These are phyloP conservation scores for Acrobeloides nanus DNA, from an alignment of 2,888 invertebrate genomes.

Conservation along the genomic window DNA sequence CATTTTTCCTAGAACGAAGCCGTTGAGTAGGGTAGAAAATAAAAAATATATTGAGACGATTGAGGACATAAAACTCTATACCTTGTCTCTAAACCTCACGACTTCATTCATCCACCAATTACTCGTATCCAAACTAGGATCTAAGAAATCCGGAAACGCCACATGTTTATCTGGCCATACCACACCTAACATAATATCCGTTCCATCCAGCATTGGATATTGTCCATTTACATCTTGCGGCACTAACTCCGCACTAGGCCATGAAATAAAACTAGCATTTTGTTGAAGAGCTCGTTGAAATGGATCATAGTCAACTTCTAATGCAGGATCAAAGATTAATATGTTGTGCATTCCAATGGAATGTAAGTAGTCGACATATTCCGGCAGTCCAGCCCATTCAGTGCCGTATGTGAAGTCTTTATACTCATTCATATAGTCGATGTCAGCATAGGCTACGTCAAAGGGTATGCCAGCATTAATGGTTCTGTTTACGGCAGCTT, in stretches of 20 bases:
- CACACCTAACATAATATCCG: slow-evolving; percentile 36
- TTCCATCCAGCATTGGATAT: slow-evolving; percentile 43
- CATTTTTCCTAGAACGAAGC: too few relatives aligned
- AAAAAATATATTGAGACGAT: too few relatives aligned
- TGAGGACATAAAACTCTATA: too few relatives aligned
- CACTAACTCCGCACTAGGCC: slow-evolving; percentile 37
- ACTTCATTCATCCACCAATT: slow-evolving; percentile 49
- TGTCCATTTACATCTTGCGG: slow-evolving; percentile 30
- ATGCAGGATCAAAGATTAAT: slow-evolving; percentile 48
- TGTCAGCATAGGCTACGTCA: slow-evolving; percentile 71
- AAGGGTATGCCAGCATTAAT: slow-evolving; percentile 56
- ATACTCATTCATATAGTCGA: slow-evolving; percentile 72
- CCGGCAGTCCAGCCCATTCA: slow-evolving; percentile 31
- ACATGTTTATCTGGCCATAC: slow-evolving; percentile 49
- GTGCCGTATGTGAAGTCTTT: slow-evolving; percentile 71
- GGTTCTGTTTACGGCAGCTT: slow-evolving; percentile 47
- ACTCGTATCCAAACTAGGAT: slow-evolving; percentile 34
- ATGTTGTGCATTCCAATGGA: slow-evolving; percentile 35
- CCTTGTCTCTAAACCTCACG: slow-evolving; percentile 19
- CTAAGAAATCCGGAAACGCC: slow-evolving; percentile 50
- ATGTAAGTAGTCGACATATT: slow-evolving; percentile 37
- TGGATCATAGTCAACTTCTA: slow-evolving; percentile 35
- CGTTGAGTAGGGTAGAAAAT: too few relatives aligned
- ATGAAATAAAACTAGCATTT: slow-evolving; percentile 41
- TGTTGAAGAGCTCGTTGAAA: slow-evolving; percentile 35